Percentiles rank a stretch among this genome's conserved stretches.
Conservation (phyloP, 2,888 invertebrate species). For the Crocallis elinguaria region DNA sequence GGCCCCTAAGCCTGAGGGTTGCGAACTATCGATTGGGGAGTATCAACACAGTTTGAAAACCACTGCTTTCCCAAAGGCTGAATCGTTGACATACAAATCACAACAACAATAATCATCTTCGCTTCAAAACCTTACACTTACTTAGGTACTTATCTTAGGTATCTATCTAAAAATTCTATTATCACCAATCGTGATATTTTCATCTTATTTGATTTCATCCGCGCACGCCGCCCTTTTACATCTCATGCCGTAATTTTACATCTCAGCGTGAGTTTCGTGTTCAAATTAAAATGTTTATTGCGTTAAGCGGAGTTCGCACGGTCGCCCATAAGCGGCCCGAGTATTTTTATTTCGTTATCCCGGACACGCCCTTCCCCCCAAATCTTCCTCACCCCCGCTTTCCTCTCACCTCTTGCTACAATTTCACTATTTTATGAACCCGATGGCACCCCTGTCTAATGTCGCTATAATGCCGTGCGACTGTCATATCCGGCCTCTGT, state of each 20-base stretch:
- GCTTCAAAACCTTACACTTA: slow-evolving; percentile 18
- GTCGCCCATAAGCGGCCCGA: slow-evolving; percentile 65
- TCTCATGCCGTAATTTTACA: slow-evolving; percentile 74
- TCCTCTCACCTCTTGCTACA: slow-evolving; percentile 57
- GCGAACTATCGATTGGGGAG: no score
- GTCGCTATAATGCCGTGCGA: slow-evolving; percentile 72
- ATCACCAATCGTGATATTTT: slow-evolving; percentile 61
- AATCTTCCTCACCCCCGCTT: slow-evolving; percentile 40
- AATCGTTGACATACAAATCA: no score
- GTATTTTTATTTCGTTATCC: slow-evolving; percentile 82
- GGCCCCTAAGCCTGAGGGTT: no score
- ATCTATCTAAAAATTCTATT: slow-evolving; percentile 5
- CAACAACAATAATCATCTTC: no score
- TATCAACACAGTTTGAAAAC: no score
- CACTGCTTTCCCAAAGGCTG: no score
- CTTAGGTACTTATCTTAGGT: not conserved
- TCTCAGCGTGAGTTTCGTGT: slow-evolving; percentile 83
- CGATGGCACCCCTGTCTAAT: slow-evolving; percentile 75
- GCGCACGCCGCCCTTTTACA: slow-evolving; percentile 70
- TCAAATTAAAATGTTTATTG: slow-evolving; percentile 85
- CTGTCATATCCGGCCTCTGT: slow-evolving; percentile 67
- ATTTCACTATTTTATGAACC: slow-evolving; percentile 72
- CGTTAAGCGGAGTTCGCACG: slow-evolving; percentile 82
- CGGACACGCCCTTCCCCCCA: slow-evolving; percentile 63
- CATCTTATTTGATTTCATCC: slow-evolving; percentile 73